Base-by-base conservation (phyloP, 53 echinoderm and acorn worm species). In the Zoroaster sp. region DNA sequence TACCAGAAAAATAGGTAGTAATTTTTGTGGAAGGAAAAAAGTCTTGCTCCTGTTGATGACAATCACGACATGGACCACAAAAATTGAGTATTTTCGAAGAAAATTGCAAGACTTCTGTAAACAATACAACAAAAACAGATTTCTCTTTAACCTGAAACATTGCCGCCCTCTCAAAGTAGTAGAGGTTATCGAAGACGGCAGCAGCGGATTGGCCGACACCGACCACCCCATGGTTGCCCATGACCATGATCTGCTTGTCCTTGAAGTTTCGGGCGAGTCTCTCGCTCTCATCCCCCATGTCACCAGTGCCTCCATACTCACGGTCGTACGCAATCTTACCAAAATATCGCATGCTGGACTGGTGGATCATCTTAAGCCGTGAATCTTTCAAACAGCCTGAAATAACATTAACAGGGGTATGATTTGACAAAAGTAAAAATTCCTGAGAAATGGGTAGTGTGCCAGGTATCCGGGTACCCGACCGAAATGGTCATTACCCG, bases 181-280 rank as follows among this genome's bases (percentile, higher is more conserved):
- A 98, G 28, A 94, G 63, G 5, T 80, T 74, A 75, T 96, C 93
- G 34, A 98, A 94, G 5, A 87, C 96, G 25, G 90, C 71, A 23
- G 94, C 92, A 4, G 88, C 83, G 9, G 89, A 86, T 11, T 44
- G 23, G 6, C 95, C 95, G 4, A 87, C 87, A 5, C 88, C 87
- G 18, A 93, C 59, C 10, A 96, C 63, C 10, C 98, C 98, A 87
- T 98, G 98, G 76, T 98, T 93, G 5, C 98, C 94, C 93, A 96
- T 89, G 23, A 98, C 17, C 78, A 96, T 75, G 36, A 98, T 86
- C 14, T 92, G 80, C 13, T 94, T 92, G 55, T 72, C 88, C 10
- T 59, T 75, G 7, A 98, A 44, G 11, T 77, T 77, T 35, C 78
- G 53, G 0, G 93, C 94, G 23, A 98, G 73, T 40, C 94, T 73